A percentile compares a stretch with the other conserved stretches of the same genome.
phyloP scores from a whole-genome alignment of 1,140 invertebrate genomes.

The Melanaphis sacchari region DNA sequence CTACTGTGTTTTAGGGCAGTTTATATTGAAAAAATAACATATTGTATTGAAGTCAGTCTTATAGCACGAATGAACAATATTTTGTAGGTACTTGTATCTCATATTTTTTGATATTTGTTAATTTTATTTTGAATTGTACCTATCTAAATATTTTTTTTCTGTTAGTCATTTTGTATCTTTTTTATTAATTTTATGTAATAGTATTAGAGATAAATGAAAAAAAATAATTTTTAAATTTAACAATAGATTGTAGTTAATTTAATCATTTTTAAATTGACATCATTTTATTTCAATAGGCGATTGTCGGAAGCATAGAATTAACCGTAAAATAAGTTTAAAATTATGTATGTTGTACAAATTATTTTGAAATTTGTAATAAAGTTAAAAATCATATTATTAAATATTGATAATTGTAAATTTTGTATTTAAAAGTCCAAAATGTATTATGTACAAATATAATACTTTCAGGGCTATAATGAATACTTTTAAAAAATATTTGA shows the following conservation, averaged over 20 bases:
- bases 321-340: neutral
- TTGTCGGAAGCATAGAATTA: neutral
- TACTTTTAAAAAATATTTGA: no score
- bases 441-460: neutral
- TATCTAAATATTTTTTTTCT: neutral
- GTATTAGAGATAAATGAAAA: neutral
- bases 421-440: neutral
- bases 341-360: neutral
- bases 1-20: no score
- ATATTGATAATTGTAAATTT: neutral
- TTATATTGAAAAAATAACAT: no score
- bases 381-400: neutral
- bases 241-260: no score
- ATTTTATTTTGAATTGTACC: neutral
- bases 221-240: neutral
- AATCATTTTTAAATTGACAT: neutral
- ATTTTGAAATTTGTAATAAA: neutral
- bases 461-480: neutral
- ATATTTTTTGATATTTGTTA: no score
- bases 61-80: neutral
- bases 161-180: neutral
- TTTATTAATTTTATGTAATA: neutral
- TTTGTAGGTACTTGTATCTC: neutral
- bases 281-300: neutral
- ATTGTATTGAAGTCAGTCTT: neutral